Evolutionary conservation across 1,140 invertebrate species (phyloP), one percentile per base, ranked within the genome.

Genomic region (Meteorus sp.): DNA sequence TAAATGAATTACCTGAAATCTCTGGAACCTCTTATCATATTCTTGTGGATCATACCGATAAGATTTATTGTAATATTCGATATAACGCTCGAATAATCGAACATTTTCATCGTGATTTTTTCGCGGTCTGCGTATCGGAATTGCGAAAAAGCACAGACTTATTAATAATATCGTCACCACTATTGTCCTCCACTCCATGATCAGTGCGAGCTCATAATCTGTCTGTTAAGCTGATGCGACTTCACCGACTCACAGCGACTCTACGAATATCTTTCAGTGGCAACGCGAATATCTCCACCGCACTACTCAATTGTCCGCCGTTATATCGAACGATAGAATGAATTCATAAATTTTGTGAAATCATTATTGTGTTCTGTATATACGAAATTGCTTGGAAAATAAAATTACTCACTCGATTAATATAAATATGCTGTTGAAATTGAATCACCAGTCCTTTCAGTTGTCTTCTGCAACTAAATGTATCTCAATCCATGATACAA

Each of bases 61-160:
- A 45, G 81, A 80, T 81, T 89, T 91, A 64, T 89, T 88, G 64
- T 84, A 89, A 56, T 82, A 80, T 50, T 75, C 33, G 13, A 89
- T 77, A 63, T 87, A 91, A 39, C 80, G 71, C 51, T 85, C 67
- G 66, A 89, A 90, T 59, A 84, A 73, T 44, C 81, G 71, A 37
- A 79, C 66, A 33, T 79, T 69, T 45, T 74, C 60, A 3, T 55
- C 47, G 8, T 61, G 63, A 2, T 51, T 66, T 23, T 79, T 60
- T 0, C 65, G 71, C 7, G 60, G 54, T 5, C 83, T 64, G 66
- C 62, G 74, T 25, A 84, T 80, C 0, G 83, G 82, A 60, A 85
- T 75, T 2, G 73, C 76, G 22, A 84, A 78, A 69, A 84, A 83
- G 33, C 79, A 71, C 19, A 84, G 72, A 57, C 73, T 72, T 45